A percentile compares a stretch with the other conserved stretches of the same genome.
These are phyloP conservation scores for Campoplex capitator DNA, from an alignment of 2,888 invertebrate species.

Conservation along the genomic window DNA sequence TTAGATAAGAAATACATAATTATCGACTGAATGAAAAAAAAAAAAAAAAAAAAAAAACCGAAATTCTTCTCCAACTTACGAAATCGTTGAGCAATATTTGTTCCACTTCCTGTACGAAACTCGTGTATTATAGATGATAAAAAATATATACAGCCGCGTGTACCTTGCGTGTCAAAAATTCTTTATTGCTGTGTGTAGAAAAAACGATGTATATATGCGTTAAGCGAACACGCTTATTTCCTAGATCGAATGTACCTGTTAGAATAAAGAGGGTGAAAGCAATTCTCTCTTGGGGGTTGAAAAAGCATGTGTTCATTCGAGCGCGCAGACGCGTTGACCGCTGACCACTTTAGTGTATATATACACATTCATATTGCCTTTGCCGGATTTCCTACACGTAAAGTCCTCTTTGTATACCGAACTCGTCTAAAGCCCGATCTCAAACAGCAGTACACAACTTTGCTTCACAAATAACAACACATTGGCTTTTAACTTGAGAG, in stretches of 20 bases:
- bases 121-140: not conserved
- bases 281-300: slow-evolving; percentile 45
- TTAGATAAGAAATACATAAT: not conserved
- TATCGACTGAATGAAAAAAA: not conserved
- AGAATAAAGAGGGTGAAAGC: slow-evolving; percentile 61
- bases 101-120: not conserved
- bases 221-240: slow-evolving; percentile 70
- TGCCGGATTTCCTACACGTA: slow-evolving; percentile 51
- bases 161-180: slow-evolving; percentile 43
- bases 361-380: slow-evolving; percentile 20
- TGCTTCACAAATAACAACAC: slow-evolving; percentile 33
- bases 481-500: not conserved
- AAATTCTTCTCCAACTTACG: not conserved
- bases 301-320: slow-evolving; percentile 56
- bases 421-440: slow-evolving; percentile 32
- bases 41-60: not conserved
- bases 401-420: slow-evolving; percentile 46
- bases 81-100: slow-evolving; percentile 9
- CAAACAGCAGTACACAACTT: slow-evolving; percentile 31
- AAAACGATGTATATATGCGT: not conserved
- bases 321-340: slow-evolving; percentile 77
- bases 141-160: not conserved
- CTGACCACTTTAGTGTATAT: slow-evolving; percentile 74
- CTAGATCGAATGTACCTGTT: slow-evolving; percentile 73
- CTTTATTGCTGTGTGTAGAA: slow-evolving; percentile 1